Evolutionary conservation across 2,888 invertebrate genomes (phyloP), one percentile per base, ranked within the genome.

Genomic region (Drosophila koepferae): DNA sequence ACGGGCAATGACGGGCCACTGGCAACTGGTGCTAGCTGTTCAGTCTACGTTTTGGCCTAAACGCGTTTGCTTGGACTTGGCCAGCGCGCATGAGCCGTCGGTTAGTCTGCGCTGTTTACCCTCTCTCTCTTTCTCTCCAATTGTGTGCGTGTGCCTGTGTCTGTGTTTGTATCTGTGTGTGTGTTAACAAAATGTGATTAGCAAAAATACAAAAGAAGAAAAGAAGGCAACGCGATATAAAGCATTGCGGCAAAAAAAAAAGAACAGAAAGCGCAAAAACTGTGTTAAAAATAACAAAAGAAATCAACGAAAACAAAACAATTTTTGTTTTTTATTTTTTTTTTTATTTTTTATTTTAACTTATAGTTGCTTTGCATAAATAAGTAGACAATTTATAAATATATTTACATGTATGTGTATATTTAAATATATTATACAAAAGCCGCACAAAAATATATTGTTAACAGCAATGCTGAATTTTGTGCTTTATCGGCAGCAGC

Each of bases 31-130:
- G 53, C 49, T 61, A 34, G 58, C 63, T 63, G 64, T 83, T 91
- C 88, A 91, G 91, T 91, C 86, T 82, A 86, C 84, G 90, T 89
- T 86, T 91, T 91, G 92, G 91, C 91, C 90, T 87, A 89, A 87
- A 91, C 80, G 86, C 85, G 86, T 84, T 91, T 80, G 84, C 83
- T 89, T 77, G 76, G 66, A 80, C 62, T 71, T 86, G 86, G 88
- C 88, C 83, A 85, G 80, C 77, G 83, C 87, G 85, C 88, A 80
- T 77, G 77, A 78, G 74, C 78, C 75, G 66, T 67, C 74, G 71
- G 77, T 74, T 82, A 69, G 80, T 81, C 67, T 74, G 51, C 80
- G 48, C 46, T 46, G 54, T 44, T 63, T 62, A 48, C 71, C 60
- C 61, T 61, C 65, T 49, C 62, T 40, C 61, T 46, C 62, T 65